Conservation (phyloP, 2,797 vertebrate species). For the Gobio occitaniae region DNA sequence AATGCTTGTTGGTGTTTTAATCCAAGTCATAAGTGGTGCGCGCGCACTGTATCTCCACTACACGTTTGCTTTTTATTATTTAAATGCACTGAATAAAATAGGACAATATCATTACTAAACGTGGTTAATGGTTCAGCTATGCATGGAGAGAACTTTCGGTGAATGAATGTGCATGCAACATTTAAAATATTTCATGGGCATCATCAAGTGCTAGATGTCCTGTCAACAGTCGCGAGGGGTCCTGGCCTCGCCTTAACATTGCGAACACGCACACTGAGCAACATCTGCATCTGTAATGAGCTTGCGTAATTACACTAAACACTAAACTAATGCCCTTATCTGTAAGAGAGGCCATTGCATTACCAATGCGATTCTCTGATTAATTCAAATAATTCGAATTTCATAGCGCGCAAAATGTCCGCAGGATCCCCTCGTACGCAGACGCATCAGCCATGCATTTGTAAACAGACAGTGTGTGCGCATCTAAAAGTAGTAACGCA, state of each 20-base stretch:
- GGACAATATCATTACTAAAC: background rate
- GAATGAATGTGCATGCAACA: background rate
- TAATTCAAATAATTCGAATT: background rate
- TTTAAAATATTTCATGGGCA: background rate
- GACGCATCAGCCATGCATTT: background rate
- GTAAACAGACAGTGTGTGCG: background rate
- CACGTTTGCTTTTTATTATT: background rate
- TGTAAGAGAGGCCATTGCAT: background rate
- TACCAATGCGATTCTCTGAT: background rate
- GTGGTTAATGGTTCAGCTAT: background rate
- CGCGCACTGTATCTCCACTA: background rate
- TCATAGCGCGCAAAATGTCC: background rate
- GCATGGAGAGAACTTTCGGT: background rate
- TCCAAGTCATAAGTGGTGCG: background rate
- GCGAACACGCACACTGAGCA: slow-evolving; percentile 58
- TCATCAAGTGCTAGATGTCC: background rate
- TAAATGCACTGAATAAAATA: background rate
- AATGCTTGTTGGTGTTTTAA: background rate
- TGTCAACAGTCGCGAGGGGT: background rate
- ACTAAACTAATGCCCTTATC: background rate
- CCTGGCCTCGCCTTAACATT: slow-evolving; percentile 67
- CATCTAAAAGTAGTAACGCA: background rate
- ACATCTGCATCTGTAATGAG: slow-evolving; percentile 38
- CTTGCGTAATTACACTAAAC: slow-evolving; percentile 27
- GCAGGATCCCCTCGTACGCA: background rate